Evolutionary conservation across 2,888 invertebrate genomes (phyloP).

Genomic region (Glyphotaelius pellucidus): DNA sequence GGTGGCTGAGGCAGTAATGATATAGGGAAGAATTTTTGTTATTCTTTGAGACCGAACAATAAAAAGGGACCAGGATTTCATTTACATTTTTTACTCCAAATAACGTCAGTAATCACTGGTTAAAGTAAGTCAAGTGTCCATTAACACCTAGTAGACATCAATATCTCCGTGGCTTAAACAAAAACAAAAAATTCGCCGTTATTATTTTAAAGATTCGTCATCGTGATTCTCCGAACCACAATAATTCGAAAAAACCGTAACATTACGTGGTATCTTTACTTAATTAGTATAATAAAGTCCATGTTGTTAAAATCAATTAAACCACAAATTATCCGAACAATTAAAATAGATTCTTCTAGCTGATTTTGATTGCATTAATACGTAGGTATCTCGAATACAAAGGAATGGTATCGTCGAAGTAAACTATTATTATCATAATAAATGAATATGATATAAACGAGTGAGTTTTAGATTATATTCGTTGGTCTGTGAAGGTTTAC

Average conservation of each 20-base stretch:
- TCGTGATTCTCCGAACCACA: not conserved
- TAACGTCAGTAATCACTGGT: too few relatives aligned
- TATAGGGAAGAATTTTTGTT: too few relatives aligned
- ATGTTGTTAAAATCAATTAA: conserved; percentile 33
- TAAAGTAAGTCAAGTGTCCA: too few relatives aligned
- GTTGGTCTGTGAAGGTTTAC: not conserved
- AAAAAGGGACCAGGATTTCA: too few relatives aligned
- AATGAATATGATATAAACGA: not conserved
- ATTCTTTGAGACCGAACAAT: too few relatives aligned
- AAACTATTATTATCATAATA: conserved; percentile 29
- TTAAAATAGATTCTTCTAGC: conserved; percentile 5
- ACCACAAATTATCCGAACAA: conserved; percentile 14
- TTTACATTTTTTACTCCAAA: too few relatives aligned
- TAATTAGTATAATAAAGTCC: not conserved
- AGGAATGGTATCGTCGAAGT: not conserved
- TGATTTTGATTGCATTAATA: not conserved
- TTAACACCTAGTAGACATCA: too few relatives aligned
- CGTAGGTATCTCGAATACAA: not conserved
- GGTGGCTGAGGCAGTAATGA: too few relatives aligned
- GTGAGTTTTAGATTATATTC: conserved; percentile 19
- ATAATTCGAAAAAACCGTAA: not conserved
- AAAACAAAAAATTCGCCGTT: too few relatives aligned
- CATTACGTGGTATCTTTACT: not conserved
- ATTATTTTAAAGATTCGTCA: too few relatives aligned
- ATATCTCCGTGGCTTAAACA: too few relatives aligned